phyloP scores from a whole-genome alignment of 1,140 invertebrate species.

The Drosophila ogumai region DNA sequence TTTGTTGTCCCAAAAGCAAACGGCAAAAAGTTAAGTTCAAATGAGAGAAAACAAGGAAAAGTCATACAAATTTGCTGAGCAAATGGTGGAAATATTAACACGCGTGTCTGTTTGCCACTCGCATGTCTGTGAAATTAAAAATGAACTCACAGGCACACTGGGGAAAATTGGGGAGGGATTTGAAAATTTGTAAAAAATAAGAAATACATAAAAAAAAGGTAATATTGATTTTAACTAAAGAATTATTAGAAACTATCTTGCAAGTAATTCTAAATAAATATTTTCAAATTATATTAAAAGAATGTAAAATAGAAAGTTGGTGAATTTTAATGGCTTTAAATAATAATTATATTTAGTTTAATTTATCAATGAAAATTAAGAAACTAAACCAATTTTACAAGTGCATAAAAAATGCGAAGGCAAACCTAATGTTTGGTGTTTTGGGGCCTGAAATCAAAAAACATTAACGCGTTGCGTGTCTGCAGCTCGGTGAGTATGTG shows the following conservation, averaged over 20 bases:
- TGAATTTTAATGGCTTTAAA: not conserved
- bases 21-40: conserved; percentile 61
- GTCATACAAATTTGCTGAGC: conserved; percentile 58
- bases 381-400: not conserved
- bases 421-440: conserved; percentile 52
- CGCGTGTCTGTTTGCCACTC: conserved; percentile 60
- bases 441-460: conserved; percentile 72
- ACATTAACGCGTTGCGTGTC: conserved; percentile 80
- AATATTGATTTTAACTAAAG: not conserved
- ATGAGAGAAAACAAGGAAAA: conserved; percentile 58
- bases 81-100: conserved; percentile 72
- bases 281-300: not conserved
- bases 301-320: not conserved
- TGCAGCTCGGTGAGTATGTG: conserved; percentile 9
- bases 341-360: not conserved
- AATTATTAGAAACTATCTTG: no score
- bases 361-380: not conserved
- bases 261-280: not conserved
- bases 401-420: conserved; percentile 31
- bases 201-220: rapidly evolving
- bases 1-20: conserved; percentile 49
- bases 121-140: conserved; percentile 71
- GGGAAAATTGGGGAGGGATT: not conserved
- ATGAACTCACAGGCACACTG: conserved; percentile 61
- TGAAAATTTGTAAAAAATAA: not conserved